These are phyloP conservation scores for Stegana nigrithorax DNA, from an alignment of 2,888 invertebrate genomes.

Conservation along the genomic window DNA sequence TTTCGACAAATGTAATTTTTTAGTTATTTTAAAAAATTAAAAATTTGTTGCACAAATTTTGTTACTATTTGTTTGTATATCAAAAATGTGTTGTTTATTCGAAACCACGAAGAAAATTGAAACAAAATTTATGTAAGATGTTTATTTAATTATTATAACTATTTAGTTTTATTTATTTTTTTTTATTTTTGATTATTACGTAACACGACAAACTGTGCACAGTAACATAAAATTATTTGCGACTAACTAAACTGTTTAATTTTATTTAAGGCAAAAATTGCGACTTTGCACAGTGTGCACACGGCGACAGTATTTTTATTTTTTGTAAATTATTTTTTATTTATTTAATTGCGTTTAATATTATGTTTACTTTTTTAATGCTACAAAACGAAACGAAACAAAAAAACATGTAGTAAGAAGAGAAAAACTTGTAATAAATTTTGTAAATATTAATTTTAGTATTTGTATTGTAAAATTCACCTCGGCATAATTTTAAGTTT, in stretches of 20 bases:
- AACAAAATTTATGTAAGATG: background rate
- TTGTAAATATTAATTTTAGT: slow-evolving; percentile 18
- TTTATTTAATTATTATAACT: background rate
- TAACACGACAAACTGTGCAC: background rate
- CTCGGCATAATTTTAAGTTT: slow-evolving; percentile 13
- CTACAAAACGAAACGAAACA: background rate
- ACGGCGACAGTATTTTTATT: slow-evolving; percentile 8
- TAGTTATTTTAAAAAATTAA: slow-evolving; percentile 51
- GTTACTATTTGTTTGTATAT: slow-evolving; percentile 10
- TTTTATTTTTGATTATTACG: background rate
- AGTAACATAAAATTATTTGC: background rate
- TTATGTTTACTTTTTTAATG: background rate
- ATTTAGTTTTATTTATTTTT: background rate
- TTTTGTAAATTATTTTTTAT: slow-evolving; percentile 11
- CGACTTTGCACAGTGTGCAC: background rate
- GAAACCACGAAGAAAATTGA: slow-evolving; percentile 4
- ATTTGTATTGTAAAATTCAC: slow-evolving; percentile 16
- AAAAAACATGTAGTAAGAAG: background rate
- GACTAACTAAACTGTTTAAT: background rate
- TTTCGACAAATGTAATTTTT: slow-evolving; percentile 54
- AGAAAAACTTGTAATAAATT: slow-evolving; percentile 14
- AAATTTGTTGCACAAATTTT: slow-evolving; percentile 45
- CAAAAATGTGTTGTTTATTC: background rate
- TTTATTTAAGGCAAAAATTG: background rate
- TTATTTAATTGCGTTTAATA: slow-evolving; percentile 3